Evolutionary conservation across 2,797 vertebrate genomes (phyloP).

Genomic region (Ctenochaetus hawaiiensis): DNA sequence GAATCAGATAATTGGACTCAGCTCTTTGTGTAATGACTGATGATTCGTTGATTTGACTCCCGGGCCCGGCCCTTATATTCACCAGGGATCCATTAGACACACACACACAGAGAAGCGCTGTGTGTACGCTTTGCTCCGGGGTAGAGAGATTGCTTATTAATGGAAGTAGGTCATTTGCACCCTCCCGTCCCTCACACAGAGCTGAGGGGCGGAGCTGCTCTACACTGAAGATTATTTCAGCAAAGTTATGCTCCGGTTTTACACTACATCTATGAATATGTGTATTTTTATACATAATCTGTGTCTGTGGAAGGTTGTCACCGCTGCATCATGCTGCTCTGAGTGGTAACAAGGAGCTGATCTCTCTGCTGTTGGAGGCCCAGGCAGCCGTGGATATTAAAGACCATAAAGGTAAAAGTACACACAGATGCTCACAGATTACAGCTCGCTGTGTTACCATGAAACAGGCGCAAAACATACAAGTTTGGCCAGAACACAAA

Average conservation of each 20-base stretch:
- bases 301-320: slow-evolving; percentile 89
- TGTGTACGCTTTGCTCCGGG: slow-evolving; percentile 67
- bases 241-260: slow-evolving; percentile 72
- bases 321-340: slow-evolving; percentile 96
- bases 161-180: slow-evolving; percentile 87
- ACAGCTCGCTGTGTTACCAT: neutral
- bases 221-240: slow-evolving; percentile 74
- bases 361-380: slow-evolving; percentile 94
- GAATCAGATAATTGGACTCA: slow-evolving; percentile 75
- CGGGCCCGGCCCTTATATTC: slow-evolving; percentile 68
- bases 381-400: slow-evolving; percentile 97
- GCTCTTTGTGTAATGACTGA: slow-evolving; percentile 70
- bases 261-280: slow-evolving; percentile 56
- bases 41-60: slow-evolving; percentile 73
- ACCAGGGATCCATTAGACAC: slow-evolving; percentile 74
- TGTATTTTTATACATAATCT: slow-evolving; percentile 68
- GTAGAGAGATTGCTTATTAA: slow-evolving; percentile 85
- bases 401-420: slow-evolving; percentile 92
- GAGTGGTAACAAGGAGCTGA: slow-evolving; percentile 95
- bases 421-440: neutral
- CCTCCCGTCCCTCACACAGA: slow-evolving; percentile 69
- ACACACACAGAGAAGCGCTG: slow-evolving; percentile 53
- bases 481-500: slow-evolving; percentile 9
- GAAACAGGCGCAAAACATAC: slow-evolving; percentile 28
- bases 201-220: slow-evolving; percentile 74